phyloP scores from a whole-genome alignment of 2,888 invertebrate species.

The Tiphia femorata region DNA sequence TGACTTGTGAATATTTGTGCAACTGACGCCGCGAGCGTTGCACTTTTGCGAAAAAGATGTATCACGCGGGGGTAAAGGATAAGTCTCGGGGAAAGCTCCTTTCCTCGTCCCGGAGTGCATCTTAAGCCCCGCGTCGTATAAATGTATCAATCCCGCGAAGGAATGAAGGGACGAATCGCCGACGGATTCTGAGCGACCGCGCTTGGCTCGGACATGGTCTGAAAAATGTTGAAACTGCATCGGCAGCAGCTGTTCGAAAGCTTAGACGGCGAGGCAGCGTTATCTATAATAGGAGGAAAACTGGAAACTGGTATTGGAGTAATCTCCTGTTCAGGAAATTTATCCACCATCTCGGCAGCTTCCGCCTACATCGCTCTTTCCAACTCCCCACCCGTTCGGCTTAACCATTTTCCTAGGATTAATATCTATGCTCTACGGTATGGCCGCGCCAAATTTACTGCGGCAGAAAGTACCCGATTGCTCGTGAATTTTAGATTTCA shows the following conservation, averaged over 20 bases:
- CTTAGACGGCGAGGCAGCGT: constrained; percentile 29
- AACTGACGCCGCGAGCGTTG: too few species aligned
- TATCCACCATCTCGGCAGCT: constrained; percentile 56
- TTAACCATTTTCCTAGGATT: constrained; percentile 45
- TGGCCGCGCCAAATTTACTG: constrained; percentile 37
- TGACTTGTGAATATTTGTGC: too few species aligned
- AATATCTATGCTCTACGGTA: constrained; percentile 38
- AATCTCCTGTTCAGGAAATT: constrained; percentile 63
- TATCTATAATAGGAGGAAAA: constrained; percentile 50
- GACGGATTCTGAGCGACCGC: too few species aligned
- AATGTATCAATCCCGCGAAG: too few species aligned
- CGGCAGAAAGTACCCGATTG: constrained; percentile 17
- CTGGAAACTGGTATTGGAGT: constrained; percentile 55
- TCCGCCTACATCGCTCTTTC: constrained; percentile 50
- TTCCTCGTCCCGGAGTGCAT: too few species aligned
- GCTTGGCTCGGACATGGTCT: too few species aligned
- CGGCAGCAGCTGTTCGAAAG: constrained; percentile 17
- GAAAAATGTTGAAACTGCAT: constrained; percentile 22
- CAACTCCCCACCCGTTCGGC: constrained; percentile 33
- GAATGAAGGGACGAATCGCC: too few species aligned
- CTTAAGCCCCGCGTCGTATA: too few species aligned
- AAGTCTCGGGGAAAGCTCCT: too few species aligned
- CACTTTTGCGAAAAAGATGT: too few species aligned
- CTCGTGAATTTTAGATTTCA: constrained; percentile 1
- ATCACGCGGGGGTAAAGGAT: too few species aligned